Percentiles rank a stretch among this genome's conserved stretches.
Conservation (phyloP, 1,140 invertebrate species). For the Penaeus indicus region DNA sequence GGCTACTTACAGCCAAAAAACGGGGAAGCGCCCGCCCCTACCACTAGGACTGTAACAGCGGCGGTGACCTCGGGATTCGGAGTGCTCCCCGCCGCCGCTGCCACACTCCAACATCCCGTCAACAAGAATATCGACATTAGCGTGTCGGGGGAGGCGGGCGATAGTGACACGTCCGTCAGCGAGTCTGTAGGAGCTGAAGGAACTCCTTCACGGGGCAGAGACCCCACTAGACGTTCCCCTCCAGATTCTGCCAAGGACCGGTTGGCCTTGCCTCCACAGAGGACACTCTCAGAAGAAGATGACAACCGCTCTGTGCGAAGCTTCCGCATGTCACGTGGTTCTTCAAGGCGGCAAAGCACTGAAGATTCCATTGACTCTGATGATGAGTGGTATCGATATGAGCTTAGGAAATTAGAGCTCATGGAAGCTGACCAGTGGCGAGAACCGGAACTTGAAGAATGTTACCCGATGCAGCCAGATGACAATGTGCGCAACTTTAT, state of each 20-base stretch:
- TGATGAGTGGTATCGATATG: constrained; percentile 94
- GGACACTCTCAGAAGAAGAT: constrained; percentile 78
- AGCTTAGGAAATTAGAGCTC: constrained; percentile 87
- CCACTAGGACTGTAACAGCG: constrained; percentile 39
- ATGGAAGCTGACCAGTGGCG: constrained; percentile 79
- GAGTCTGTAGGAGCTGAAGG: constrained; percentile 60
- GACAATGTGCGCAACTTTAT: constrained; percentile 64
- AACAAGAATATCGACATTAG: constrained; percentile 65
- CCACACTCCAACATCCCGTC: constrained; percentile 46
- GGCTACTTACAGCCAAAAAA: constrained; percentile 64
- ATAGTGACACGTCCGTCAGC: constrained; percentile 64
- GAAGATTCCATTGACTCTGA: constrained; percentile 94
- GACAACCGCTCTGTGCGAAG: constrained; percentile 88
- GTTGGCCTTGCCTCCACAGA: constrained; percentile 80
- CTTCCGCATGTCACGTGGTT: constrained; percentile 85
- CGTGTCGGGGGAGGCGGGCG: constrained; percentile 66
- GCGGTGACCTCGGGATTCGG: constrained; percentile 29
- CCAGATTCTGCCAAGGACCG: constrained; percentile 68
- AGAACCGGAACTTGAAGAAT: constrained; percentile 77
- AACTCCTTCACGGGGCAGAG: constrained; percentile 52
- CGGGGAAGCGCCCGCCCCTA: constrained; percentile 66
- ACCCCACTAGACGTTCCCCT: constrained; percentile 59
- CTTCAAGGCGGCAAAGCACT: constrained; percentile 88
- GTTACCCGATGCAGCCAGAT: constrained; percentile 72
- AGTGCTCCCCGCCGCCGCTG: constrained; percentile 36